Conservation (phyloP, 2,797 vertebrate species). For the Sebastes matsubarae region DNA sequence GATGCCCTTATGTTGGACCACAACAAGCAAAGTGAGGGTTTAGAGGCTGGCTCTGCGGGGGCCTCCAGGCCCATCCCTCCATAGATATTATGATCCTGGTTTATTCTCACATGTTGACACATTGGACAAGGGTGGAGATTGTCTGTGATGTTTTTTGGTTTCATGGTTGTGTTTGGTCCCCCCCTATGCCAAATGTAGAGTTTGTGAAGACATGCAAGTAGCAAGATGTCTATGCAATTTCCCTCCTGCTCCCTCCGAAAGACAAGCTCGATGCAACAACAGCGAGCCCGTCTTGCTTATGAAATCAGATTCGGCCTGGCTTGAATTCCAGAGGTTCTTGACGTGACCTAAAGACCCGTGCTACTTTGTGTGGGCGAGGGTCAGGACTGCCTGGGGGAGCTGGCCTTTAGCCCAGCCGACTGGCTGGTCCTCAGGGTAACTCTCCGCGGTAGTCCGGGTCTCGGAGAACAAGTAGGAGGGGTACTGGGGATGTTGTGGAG, state of each 20-base stretch:
- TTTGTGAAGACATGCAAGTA: slow-evolving; percentile 78
- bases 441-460: slow-evolving; percentile 24
- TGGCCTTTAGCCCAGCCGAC: slow-evolving; percentile 17
- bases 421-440: slow-evolving; percentile 14
- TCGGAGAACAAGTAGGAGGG: slow-evolving; percentile 51
- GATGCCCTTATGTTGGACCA: neutral
- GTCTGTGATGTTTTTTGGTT: slow-evolving; percentile 68
- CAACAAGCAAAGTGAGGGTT: slow-evolving; percentile 11
- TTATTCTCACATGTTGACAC: slow-evolving; percentile 62
- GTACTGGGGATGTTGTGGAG: slow-evolving; percentile 61
- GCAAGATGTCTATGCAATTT: slow-evolving; percentile 85
- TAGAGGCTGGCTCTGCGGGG: slow-evolving; percentile 42
- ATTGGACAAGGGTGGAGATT: slow-evolving; percentile 62
- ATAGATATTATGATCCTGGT: slow-evolving; percentile 33
- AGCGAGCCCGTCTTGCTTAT: slow-evolving; percentile 35
- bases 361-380: slow-evolving; percentile 53
- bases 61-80: slow-evolving; percentile 29
- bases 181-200: slow-evolving; percentile 80
- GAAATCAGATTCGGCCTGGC: slow-evolving; percentile 53
- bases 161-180: slow-evolving; percentile 66
- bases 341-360: slow-evolving; percentile 58
- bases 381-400: slow-evolving; percentile 17
- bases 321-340: slow-evolving; percentile 63
- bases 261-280: slow-evolving; percentile 41
- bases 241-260: slow-evolving; percentile 54